Evolutionary conservation across 2,113 vertebrate species (phyloP).

Genomic region (Hystrix cristata): DNA sequence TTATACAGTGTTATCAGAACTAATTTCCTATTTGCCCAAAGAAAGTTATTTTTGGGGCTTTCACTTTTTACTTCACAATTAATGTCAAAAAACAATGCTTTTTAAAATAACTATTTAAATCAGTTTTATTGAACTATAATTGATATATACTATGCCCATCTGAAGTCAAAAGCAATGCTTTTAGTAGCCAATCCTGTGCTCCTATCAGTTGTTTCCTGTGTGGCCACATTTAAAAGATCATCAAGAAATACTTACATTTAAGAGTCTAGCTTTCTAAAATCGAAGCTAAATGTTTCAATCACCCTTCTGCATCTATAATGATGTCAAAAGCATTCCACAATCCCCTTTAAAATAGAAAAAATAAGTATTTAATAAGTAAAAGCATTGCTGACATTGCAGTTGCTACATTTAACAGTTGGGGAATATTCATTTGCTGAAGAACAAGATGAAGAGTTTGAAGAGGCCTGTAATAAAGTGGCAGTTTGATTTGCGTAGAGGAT

Average conservation of each 20-base stretch:
- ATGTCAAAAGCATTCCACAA: constrained; percentile 71
- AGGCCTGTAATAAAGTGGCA: constrained; percentile 67
- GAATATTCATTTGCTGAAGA: constrained; percentile 72
- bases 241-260: background rate
- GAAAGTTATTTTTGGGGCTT: background rate
- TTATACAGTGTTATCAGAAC: background rate
- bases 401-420: constrained; percentile 69
- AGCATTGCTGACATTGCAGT: constrained; percentile 70
- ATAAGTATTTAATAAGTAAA: constrained; percentile 72
- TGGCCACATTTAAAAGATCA: background rate
- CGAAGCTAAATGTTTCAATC: constrained; percentile 63
- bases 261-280: constrained; percentile 51
- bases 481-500: constrained; percentile 80
- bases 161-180: background rate
- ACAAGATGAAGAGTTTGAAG: constrained; percentile 72
- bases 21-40: background rate
- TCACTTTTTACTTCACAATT: background rate
- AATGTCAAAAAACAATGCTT: background rate
- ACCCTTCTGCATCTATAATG: constrained; percentile 65
- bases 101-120: background rate
- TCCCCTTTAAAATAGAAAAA: constrained; percentile 59
- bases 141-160: background rate
- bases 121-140: background rate
- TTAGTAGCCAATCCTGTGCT: background rate
- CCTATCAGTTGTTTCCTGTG: background rate